Evolutionary conservation across 1,140 invertebrate species (phyloP), one percentile per base, ranked within the genome.

Genomic region (Aphelenchoides avenae): DNA sequence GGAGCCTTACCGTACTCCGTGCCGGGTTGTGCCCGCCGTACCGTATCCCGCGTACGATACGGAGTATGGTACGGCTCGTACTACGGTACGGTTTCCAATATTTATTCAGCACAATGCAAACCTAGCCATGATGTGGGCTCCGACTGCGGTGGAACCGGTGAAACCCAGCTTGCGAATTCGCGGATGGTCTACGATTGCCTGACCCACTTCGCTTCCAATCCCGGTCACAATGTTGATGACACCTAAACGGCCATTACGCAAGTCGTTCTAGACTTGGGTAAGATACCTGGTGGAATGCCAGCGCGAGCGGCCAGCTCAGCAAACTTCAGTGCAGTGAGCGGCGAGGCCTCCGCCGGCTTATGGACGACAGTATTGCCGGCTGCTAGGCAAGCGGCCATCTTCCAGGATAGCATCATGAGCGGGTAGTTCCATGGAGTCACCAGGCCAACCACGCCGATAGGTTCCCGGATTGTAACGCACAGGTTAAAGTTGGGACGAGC

Each of bases 381-480:
- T 27, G 63, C 63, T 87, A 92, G 77, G 5, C 88, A 89, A 2
- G 92, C 89, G 0, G 83, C 92, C 39, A 96, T 79, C 80, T 98
- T 97, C 91, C 91, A 96, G 2, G 89, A 84, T 73, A 88, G 11
- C 91, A 98, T 96, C 57, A 95, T 76, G 24, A 97, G 74, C 0
- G 91, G 91, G 77, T 95, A 97, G 80, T 97, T 97, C 92, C 92
- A 96, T 5, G 92, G 92, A 60, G 94, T 95, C 52, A 97, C 94
- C 26, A 55, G 42, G 7, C 53, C 93, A 80, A 91, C 95, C 36
- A 97, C 89, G 41, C 93, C 93, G 26, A 97, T 87, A 1, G 93
- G 91, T 78, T 98, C 93, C 66, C 92, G 89, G 26, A 90, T 83
- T 0, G 92, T 95, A 67, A 92, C 91, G 0, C 85, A 84, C 66